A percentile compares a stretch with the other conserved stretches of the same genome.
These are phyloP conservation scores for Dolichallabes microphthalmus DNA, from an alignment of 2,113 vertebrate genomes.

Conservation along the genomic window DNA sequence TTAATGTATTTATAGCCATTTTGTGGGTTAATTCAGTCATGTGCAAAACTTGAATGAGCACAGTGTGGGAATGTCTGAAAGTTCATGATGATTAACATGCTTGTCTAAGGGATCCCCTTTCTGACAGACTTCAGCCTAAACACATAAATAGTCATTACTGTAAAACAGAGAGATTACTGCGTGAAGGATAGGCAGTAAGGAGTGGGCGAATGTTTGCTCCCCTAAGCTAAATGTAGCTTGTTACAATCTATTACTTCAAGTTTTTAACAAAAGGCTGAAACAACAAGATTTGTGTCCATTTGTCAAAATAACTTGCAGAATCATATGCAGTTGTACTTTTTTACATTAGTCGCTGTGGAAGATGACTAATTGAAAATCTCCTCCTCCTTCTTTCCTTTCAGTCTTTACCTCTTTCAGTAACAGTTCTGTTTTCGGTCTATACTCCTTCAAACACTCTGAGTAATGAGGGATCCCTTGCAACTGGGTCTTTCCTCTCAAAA, in stretches of 20 bases:
- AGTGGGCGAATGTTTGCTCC: conserved; percentile 28
- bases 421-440: conserved; percentile 32
- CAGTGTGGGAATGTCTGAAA: conserved; percentile 36
- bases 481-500: conserved; percentile 48
- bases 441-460: conserved; percentile 35
- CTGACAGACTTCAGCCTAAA: background rate
- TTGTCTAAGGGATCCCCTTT: conserved; percentile 43
- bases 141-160: conserved; percentile 21
- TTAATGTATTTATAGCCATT: conserved; percentile 19
- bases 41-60: conserved; percentile 2
- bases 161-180: background rate
- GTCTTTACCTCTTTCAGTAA: conserved; percentile 47
- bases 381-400: conserved; percentile 27
- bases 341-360: background rate
- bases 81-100: conserved; percentile 22
- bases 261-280: background rate
- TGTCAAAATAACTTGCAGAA: background rate
- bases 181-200: background rate
- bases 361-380: conserved; percentile 42
- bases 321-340: background rate
- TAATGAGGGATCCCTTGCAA: conserved; percentile 54
- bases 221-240: conserved; percentile 12
- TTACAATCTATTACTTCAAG: background rate
- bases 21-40: conserved; percentile 3
- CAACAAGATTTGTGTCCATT: background rate